Conservation (phyloP, 2,797 vertebrate species). For the Hypotaenidia philippensis region DNA sequence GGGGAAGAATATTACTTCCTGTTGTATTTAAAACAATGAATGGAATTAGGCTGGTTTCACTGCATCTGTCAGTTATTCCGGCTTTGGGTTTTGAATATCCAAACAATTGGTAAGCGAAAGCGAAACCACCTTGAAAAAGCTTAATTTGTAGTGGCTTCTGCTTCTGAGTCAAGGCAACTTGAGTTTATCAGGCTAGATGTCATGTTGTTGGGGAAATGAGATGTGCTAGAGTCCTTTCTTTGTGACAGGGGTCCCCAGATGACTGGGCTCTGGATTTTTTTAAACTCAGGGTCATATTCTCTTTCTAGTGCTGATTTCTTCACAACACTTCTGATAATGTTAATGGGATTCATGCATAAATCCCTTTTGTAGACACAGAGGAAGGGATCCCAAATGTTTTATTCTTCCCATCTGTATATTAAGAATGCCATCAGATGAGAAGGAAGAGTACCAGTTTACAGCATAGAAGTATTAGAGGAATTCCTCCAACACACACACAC, state of each 20-base stretch:
- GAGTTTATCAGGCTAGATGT: background rate
- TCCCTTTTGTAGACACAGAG: background rate
- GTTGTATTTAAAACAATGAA: background rate
- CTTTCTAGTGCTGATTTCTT: background rate
- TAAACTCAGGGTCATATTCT: background rate
- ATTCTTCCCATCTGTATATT: background rate
- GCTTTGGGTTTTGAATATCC: background rate
- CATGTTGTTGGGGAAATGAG: background rate
- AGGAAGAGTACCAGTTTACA: background rate
- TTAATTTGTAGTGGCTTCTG: background rate
- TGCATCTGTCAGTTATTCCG: background rate
- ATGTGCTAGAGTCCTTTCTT: background rate
- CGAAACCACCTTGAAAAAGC: background rate
- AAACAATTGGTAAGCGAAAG: background rate
- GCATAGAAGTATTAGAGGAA: background rate
- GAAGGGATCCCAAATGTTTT: background rate
- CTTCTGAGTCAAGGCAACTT: background rate
- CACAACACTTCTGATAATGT: background rate
- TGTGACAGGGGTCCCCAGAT: background rate
- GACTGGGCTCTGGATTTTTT: background rate
- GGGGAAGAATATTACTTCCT: background rate
- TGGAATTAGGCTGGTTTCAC: background rate
- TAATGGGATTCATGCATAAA: background rate
- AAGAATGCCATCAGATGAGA: background rate
- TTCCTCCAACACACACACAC: background rate